Evolutionary conservation across 1,140 invertebrate genomes (phyloP).

Genomic region (Zaprionus ornatus): DNA sequence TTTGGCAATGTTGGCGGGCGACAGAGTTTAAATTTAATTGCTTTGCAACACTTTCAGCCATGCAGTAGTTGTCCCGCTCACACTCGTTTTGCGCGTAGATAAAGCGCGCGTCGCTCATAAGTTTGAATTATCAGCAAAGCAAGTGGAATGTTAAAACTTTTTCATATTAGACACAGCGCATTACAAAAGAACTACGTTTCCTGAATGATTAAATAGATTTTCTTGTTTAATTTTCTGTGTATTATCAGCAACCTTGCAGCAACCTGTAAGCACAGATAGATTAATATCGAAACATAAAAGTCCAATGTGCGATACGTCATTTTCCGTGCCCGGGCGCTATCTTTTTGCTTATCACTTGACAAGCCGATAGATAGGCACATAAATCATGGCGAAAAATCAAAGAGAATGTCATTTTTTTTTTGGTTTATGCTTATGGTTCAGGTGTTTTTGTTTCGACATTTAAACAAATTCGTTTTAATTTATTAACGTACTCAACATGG

Average conservation of each 20-base stretch:
- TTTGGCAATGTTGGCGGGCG: conserved; percentile 8
- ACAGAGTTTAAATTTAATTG: conserved; percentile 31
- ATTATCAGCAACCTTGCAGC: conserved; percentile 26
- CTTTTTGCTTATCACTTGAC: not conserved
- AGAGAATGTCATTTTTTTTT: conserved; percentile 19
- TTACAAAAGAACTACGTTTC: not conserved
- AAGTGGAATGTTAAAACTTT: not conserved
- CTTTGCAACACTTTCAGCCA: conserved; percentile 40
- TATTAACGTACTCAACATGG: conserved; percentile 80
- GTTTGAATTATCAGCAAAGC: not conserved
- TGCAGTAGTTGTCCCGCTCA: conserved; percentile 32
- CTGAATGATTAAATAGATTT: conserved; percentile 14
- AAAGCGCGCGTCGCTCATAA: conserved; percentile 16
- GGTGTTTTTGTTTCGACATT: conserved; percentile 64
- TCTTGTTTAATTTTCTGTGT: not conserved
- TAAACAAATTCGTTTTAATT: conserved; percentile 80
- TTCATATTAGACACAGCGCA: not conserved
- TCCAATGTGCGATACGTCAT: conserved; percentile 33
- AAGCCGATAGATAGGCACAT: conserved; percentile 22
- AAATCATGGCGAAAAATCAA: conserved; percentile 27
- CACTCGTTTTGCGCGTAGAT: not conserved
- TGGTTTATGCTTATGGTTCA: conserved; percentile 12
- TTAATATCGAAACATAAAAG: conserved; percentile 30
- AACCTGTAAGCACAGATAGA: conserved; percentile 3
- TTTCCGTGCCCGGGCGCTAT: conserved; percentile 8